phyloP scores from a whole-genome alignment of 2,888 invertebrate species.

The Palloptera scutellata region DNA sequence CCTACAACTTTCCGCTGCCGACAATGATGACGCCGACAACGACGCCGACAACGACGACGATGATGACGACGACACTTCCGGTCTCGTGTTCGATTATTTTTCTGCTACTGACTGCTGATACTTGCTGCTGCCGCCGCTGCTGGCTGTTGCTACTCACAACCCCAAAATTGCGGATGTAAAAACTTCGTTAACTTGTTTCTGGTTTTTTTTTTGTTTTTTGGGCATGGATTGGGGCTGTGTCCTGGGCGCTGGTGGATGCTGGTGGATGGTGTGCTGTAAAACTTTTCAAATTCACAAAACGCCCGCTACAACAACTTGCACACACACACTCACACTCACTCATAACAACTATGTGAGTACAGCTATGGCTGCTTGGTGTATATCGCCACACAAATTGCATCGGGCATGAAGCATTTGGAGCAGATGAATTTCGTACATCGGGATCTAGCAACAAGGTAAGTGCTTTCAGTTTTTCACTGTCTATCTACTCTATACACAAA shows the following conservation, averaged over 20 bases:
- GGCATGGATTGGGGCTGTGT: not conserved
- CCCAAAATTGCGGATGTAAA: slow-evolving; percentile 47
- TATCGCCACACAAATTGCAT: slow-evolving; percentile 87
- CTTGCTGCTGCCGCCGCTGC: not conserved
- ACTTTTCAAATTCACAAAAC: slow-evolving; percentile 48
- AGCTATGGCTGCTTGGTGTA: slow-evolving; percentile 86
- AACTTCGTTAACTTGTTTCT: slow-evolving; percentile 56
- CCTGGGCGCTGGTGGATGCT: not conserved
- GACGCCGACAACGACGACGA: slow-evolving; percentile 18
- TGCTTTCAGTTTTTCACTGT: slow-evolving; percentile 35
- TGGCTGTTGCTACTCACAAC: not conserved
- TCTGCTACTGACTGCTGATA: not conserved
- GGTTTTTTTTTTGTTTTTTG: slow-evolving; percentile 3
- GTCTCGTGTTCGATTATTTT: slow-evolving; percentile 49
- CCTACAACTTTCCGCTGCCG: slow-evolving; percentile 50
- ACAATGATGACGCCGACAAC: slow-evolving; percentile 20
- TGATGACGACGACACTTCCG: slow-evolving; percentile 55
- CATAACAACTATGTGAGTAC: slow-evolving; percentile 5
- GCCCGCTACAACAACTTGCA: slow-evolving; percentile 8
- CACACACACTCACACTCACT: not conserved
- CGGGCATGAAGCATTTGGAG: slow-evolving; percentile 91
- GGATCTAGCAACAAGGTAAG: slow-evolving; percentile 83
- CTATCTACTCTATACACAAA: slow-evolving; percentile 4
- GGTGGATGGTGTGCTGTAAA: slow-evolving; percentile 35
- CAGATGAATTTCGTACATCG: slow-evolving; percentile 85